Percentiles rank a stretch among this genome's conserved stretches.
Evolutionary conservation across 2,888 invertebrate genomes (phyloP).

Genomic region (Ochropacha duplaris): DNA sequence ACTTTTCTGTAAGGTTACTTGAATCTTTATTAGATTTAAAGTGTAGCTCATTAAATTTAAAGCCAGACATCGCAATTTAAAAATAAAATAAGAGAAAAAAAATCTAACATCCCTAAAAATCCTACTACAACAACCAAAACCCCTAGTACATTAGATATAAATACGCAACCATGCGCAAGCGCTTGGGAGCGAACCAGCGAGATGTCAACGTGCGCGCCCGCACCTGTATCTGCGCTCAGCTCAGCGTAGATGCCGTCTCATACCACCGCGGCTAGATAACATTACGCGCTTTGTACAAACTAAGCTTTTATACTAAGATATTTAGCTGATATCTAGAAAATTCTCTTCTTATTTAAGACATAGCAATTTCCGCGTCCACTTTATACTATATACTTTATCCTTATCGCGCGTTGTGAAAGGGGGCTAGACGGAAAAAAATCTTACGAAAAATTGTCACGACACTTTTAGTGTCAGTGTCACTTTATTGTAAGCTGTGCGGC

Average conservation of each 20-base stretch:
- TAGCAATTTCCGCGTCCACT: background rate
- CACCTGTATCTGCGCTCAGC: background rate
- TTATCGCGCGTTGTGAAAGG: no score
- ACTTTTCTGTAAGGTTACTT: no score
- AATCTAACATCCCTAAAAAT: background rate
- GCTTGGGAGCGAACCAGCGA: slow-evolving; percentile 15
- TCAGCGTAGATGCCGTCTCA: background rate
- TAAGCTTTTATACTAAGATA: background rate
- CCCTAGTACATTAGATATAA: background rate
- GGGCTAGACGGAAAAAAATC: no score
- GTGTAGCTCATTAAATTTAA: no score
- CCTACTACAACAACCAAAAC: background rate
- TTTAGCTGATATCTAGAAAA: background rate
- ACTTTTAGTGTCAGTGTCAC: no score
- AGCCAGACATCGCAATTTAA: no score
- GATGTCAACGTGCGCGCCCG: background rate
- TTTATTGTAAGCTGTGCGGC: no score
- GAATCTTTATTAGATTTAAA: no score
- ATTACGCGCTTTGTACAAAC: background rate
- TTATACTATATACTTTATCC: no score
- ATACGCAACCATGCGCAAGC: slow-evolving; percentile 9
- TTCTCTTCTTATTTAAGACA: background rate
- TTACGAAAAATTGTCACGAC: no score
- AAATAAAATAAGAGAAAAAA: no score
- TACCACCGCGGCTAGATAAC: background rate